These are phyloP conservation scores for Plectropomus leopardus DNA, from an alignment of 2,113 vertebrate genomes.

Conservation along the genomic window DNA sequence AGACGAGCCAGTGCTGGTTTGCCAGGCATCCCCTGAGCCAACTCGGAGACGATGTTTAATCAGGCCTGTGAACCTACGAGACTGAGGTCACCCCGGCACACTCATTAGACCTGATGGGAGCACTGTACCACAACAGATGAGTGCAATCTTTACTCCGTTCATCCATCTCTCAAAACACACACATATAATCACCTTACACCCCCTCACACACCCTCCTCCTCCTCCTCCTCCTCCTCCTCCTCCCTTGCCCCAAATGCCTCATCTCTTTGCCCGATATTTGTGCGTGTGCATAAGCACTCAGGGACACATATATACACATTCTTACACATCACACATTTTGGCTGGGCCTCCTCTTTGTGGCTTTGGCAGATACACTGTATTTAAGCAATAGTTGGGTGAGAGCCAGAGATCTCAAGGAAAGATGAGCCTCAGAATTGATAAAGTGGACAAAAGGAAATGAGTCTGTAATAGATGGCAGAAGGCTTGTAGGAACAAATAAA, in stretches of 20 bases:
- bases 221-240: not conserved
- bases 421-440: conserved; percentile 66
- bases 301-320: conserved; percentile 19
- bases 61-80: conserved; percentile 80
- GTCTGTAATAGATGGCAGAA: conserved; percentile 65
- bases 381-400: conserved; percentile 39
- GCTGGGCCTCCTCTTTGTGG: conserved; percentile 29
- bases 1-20: conserved; percentile 52
- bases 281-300: conserved; percentile 27
- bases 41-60: conserved; percentile 82
- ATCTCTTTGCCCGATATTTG: conserved; percentile 45
- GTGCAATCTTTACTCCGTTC: conserved; percentile 80
- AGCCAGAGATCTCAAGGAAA: conserved; percentile 70
- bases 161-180: conserved; percentile 84
- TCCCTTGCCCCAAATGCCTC: conserved; percentile 42
- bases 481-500: conserved; percentile 67
- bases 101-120: conserved; percentile 85
- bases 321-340: conserved; percentile 15
- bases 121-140: conserved; percentile 77
- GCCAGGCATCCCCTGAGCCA: conserved; percentile 66
- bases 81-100: conserved; percentile 81
- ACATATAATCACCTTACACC: conserved; percentile 70
- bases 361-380: conserved; percentile 50
- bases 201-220: not conserved
- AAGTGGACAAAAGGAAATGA: conserved; percentile 68